These are phyloP conservation scores for Ophion costatus DNA, from an alignment of 2,888 invertebrate species.

Conservation along the genomic window DNA sequence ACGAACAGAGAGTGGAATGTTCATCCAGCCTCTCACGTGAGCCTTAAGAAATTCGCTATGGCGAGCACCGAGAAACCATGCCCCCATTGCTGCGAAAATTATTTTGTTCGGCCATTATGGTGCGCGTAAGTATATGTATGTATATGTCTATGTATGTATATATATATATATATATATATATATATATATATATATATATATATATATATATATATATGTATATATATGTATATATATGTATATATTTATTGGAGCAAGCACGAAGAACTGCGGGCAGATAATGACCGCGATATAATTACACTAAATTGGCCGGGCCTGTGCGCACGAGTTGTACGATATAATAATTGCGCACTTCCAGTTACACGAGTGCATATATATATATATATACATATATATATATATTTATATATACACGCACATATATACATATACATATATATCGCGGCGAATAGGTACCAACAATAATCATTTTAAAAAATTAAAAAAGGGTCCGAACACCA, in stretches of 20 bases:
- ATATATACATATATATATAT: too few relatives aligned
- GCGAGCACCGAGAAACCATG: slow-evolving; percentile 51
- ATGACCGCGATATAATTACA: slow-evolving; percentile 77
- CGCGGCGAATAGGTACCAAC: slow-evolving; percentile 54
- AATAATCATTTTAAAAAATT: slow-evolving; percentile 55
- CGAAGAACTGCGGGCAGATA: slow-evolving; percentile 70
- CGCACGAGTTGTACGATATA: slow-evolving; percentile 63
- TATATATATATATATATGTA: too few relatives aligned
- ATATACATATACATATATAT: slow-evolving; percentile 14
- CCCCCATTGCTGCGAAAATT: slow-evolving; percentile 56
- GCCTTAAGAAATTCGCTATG: slow-evolving; percentile 60
- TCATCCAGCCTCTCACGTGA: slow-evolving; percentile 45
- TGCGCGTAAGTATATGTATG: neutral
- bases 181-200: neutral
- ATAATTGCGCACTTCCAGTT: slow-evolving; percentile 71
- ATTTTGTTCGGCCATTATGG: slow-evolving; percentile 45
- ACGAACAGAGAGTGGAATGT: slow-evolving; percentile 43
- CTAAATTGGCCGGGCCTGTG: slow-evolving; percentile 73
- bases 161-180: neutral
- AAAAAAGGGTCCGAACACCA: slow-evolving; percentile 24
- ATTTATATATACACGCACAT: slow-evolving; percentile 34
- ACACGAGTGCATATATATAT: slow-evolving; percentile 33
- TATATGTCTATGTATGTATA: neutral
- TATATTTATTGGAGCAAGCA: slow-evolving; percentile 37
- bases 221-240: neutral